Base-by-base conservation (phyloP, 2,113 vertebrate species). In the Phylloscopus whistleri region DNA sequence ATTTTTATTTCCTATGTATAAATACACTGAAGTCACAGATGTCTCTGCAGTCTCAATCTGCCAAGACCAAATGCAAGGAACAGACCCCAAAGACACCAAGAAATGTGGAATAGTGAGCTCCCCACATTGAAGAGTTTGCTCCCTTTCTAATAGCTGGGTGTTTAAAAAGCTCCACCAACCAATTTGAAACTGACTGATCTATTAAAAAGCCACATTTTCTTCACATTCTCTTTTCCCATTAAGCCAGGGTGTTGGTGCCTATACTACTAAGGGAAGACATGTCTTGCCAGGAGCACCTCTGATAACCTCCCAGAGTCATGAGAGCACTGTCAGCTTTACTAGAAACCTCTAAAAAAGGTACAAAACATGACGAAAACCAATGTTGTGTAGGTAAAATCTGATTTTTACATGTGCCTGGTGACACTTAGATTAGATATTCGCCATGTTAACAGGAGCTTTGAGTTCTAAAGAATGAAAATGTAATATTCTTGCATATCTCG, bases 1-100 rank as follows among this genome's bases (percentile, higher is more conserved):
- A 52, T 49, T 94, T 95, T 59, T 95, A 94, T 93, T 96, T 85
- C 83, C 85, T 56, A 66, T 78, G 64, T 90, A 90, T 87, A 94
- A 96, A 90, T 94, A 92, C 82, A 68, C 56, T 78, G 75, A 63
- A 94, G 81, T 80, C 93, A 86, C 95, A 97, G 93, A 95, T 96
- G 94, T 66, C 92, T 95, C 74, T 56, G 28, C 52, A 90, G 46
- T 60, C 84, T 97, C 88, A 90, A 60, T 96, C 87, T 97, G 94
- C 93, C 74, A 89, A 44, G 70, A 85, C 91, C 75, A 94, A 95
- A 96, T 68, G 68, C 74, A 91, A 93, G 72, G 46, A 94, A 84
- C 63, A 96, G 78, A 95, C 87, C 37, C 84, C 69, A 80, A 79
- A 79, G 68, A 69, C 58, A 90, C 28, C 30, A 31, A 93, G 68